A percentile compares a stretch with the other conserved stretches of the same genome.
phyloP scores from a whole-genome alignment of 2,113 vertebrate species.

The Choloepus hoffmanni region DNA sequence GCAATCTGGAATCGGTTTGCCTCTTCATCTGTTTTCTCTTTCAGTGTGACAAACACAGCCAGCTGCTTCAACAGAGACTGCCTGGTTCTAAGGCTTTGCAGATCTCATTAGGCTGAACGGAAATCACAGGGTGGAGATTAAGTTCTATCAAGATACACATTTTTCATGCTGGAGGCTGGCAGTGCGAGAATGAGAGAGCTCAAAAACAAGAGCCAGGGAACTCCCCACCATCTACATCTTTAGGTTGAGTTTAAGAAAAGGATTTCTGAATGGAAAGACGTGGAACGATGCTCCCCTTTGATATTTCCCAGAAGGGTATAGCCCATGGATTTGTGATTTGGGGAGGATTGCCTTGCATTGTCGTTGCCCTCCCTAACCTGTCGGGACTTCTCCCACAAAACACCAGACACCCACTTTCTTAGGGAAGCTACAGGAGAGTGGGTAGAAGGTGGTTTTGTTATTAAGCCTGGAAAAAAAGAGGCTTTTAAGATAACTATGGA shows the following conservation, averaged over 20 bases:
- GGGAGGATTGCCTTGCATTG: too few species aligned
- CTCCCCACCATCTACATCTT: neutral
- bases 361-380: neutral
- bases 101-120: neutral
- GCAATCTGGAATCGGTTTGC: neutral
- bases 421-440: too few species aligned
- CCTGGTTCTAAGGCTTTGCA: rapidly evolving
- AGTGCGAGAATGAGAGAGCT: neutral
- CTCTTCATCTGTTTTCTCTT: neutral
- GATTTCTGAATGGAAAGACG: neutral
- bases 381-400: neutral
- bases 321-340: neutral
- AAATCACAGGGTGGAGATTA: neutral
- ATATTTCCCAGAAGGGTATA: neutral
- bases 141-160: neutral
- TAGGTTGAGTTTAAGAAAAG: neutral
- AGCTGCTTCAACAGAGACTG: neutral
- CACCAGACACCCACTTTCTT: neutral
- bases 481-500: neutral
- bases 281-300: neutral
- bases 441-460: neutral
- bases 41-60: neutral
- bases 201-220: neutral
- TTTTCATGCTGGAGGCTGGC: neutral
- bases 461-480: neutral